Evolutionary conservation across 1,140 invertebrate genomes (phyloP), one percentile per base, ranked within the genome.

Genomic region (Leptopilina clavipes): DNA sequence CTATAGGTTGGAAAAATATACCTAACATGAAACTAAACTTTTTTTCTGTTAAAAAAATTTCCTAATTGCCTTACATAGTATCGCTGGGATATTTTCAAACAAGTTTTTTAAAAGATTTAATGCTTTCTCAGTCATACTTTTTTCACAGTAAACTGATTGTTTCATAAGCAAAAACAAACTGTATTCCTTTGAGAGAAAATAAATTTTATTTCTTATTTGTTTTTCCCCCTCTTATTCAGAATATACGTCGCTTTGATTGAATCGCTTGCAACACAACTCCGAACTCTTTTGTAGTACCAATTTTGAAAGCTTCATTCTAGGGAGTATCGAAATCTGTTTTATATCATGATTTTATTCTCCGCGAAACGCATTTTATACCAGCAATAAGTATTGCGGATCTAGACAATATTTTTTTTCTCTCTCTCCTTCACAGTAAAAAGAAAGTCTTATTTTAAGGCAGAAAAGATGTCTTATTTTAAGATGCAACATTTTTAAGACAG

Each of bases 321-420:
- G 75, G 76, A 73, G 79, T 78, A 76, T 78, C 73, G 78, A 19
- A 77, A 80, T 75, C 78, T 79, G 73, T 76, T 82, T 82, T 79
- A 72, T 71, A 80, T 82, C 73, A 70, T 10, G 8, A 40, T 40
- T 25, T 52, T 52, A 65, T 65, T 65, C 11, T 65, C 25, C 25
- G 25, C 25, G 59, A 65, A 31, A 31, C 22, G 7, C 37, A 40
- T 31, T 65, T 65, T n/a, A 14, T 37, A 12, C n/a, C n/a, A 65
- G n/a, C 11, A 65, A 65, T 65, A 31, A 65, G 0, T 31, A 65
- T 31, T 65, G 3, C 56, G 56, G 0, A 31, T 31, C 0, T 31
- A 1, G 14, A 65, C 6, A 25, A 14, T 25, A 14, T 65, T n/a
- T 65, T 37, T 65, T 31, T 14, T 12, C n/a, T n/a, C n/a, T 65